Evolutionary conservation across 2,888 invertebrate species (phyloP).

Genomic region (Cerastoderma edule): DNA sequence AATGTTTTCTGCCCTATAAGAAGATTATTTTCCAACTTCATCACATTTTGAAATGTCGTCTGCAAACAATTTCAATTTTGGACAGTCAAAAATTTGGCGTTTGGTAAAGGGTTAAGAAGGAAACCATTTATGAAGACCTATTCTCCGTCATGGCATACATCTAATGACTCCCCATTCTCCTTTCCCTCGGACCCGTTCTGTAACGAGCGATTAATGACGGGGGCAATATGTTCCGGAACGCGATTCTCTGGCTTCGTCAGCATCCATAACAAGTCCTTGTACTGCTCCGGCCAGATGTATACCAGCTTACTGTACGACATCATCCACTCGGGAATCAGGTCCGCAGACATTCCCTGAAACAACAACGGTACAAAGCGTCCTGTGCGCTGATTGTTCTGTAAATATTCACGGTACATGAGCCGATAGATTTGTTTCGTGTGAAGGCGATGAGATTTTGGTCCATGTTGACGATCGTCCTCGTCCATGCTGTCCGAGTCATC

Average conservation of each 20-base stretch:
- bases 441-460: slow-evolving; percentile 51
- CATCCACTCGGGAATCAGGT: slow-evolving; percentile 69
- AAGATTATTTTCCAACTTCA: background rate
- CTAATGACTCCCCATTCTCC: slow-evolving; percentile 8
- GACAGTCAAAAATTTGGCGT: background rate
- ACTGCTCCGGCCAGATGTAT: slow-evolving; percentile 77
- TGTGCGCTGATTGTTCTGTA: slow-evolving; percentile 50
- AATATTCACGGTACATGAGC: slow-evolving; percentile 69
- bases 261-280: slow-evolving; percentile 77
- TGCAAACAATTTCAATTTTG: too few relatives aligned
- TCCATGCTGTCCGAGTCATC: slow-evolving; percentile 55
- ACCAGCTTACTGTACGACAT: slow-evolving; percentile 51
- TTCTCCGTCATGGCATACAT: background rate
- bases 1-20: background rate
- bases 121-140: background rate
- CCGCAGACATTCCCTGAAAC: slow-evolving; percentile 63
- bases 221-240: slow-evolving; percentile 49
- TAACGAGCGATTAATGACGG: slow-evolving; percentile 14
- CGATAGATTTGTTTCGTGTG: slow-evolving; percentile 75
- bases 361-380: slow-evolving; percentile 72
- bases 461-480: slow-evolving; percentile 34
- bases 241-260: slow-evolving; percentile 74
- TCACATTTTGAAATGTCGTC: background rate
- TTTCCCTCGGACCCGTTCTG: slow-evolving; percentile 6
- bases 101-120: background rate